Base-by-base conservation (phyloP, 2,888 invertebrate genomes). In the Scaptomyza caliginosa region DNA sequence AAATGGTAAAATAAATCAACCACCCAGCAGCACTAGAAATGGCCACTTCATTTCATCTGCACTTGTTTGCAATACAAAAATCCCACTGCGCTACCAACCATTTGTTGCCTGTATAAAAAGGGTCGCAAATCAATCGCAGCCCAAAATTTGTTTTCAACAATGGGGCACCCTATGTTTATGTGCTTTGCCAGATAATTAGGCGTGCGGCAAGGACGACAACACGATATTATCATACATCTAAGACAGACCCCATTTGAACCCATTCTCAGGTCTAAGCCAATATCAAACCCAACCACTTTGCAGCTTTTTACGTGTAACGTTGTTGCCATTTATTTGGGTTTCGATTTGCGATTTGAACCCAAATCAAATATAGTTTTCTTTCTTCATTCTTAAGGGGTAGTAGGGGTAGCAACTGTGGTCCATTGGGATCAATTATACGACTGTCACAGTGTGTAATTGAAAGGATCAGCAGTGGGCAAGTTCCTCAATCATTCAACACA, bases 361-460 rank as follows among this genome's bases (percentile, higher is more conserved):
- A 87, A 82, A 65, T 85, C 81, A 86, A 78, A 69, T 64, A 70
- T 78, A 82, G 82, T 82, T 79, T 42, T 45, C 16, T 26, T 11
- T 8, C 34, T 16, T 7, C 10, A 7, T 24, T 26, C 23, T 36
- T 36, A 32, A 43, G 56, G 43, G 60, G 32, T 6, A 26, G 19
- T 57, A 43, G 56, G 43, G 60, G 32, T 6, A 26, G 19, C 60
- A 50, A 50, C 49, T 73, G 68, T 32, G 67, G 81, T 84, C 83
- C 88, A 69, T 69, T 68, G 88, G 83, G 83, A 88, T 86, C 86
- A 88, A 84, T 84, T 84, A 84, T 84, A 71, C 48, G 88, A 75
- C 85, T 88, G 83, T 84, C 83, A 84, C 84, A 84, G 82, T 88
- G 86, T 80, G 86, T 88, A 84, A 84, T 88, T 84, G 83, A 88